Base-by-base conservation (phyloP, 1,140 invertebrate species). In the Drosophila neocordata region DNA sequence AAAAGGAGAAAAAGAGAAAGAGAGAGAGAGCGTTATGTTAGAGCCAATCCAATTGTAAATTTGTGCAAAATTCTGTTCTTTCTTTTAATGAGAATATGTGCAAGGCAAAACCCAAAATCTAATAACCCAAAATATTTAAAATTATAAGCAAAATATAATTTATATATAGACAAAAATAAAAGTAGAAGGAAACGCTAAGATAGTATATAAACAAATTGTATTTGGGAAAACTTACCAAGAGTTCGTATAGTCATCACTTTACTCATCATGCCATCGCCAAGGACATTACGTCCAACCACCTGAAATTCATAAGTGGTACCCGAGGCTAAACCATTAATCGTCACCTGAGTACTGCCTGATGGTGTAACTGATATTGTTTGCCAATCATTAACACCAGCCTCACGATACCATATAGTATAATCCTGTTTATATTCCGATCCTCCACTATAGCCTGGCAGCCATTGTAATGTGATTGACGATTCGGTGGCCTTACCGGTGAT, bases 251-350 rank as follows among this genome's bases (percentile, higher is more conserved):
- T 96, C 81, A 99, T 96, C 38, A 97, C 95, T 92, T 98, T 96
- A 92, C 97, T 99, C 93, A 97, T 96, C 95, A 98, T 97, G 61
- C 98, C 98, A 90, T 98, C 97, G 51, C 98, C 98, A 31, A 98
- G 94, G 3, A 95, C 95, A 92, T 99, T 99, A 88, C 97, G 97
- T 34, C 98, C 97, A 73, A 98, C 95, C 51, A 99, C 97, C 93
- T 98, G 97, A 93, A 99, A 99, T 92, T 99, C 97, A 92, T 99
- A 99, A 22, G 95, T 95, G 5, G 97, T 98, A 58, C 97, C 96
- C 3, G 97, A 97, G 72, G 95, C 95, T 56, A 99, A 93, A 56
- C 96, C 95, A 91, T 98, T 98, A 89, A 99, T 96, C 65, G 97
- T 98, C 60, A 98, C 96, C 92, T 95, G 94, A 1, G 97, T 98